Percentiles rank a stretch among this genome's conserved stretches.
phyloP scores from a whole-genome alignment of 37 sponge, comb jelly and placozoan genomes.

The Spongilla lacustris region DNA sequence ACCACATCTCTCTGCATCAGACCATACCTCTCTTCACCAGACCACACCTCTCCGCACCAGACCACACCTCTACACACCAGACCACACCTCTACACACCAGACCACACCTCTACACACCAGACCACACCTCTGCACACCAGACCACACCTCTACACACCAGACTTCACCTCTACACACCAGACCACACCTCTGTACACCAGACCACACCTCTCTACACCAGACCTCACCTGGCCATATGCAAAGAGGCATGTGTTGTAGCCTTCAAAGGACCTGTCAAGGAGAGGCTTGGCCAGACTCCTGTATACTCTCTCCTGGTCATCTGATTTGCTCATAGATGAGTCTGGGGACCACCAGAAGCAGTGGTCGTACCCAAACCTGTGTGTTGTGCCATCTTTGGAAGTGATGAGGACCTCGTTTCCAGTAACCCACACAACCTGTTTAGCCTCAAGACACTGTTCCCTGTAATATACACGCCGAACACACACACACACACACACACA shows the following conservation, averaged over 20 bases:
- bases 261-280: constrained; percentile 82
- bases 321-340: neutral
- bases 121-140: too few relatives aligned
- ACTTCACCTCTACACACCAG: too few relatives aligned
- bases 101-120: too few relatives aligned
- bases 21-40: too few relatives aligned
- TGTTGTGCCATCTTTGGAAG: constrained; percentile 18
- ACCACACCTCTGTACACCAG: too few relatives aligned
- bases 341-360: constrained; percentile 84
- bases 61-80: too few relatives aligned
- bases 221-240: constrained; percentile 85
- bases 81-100: too few relatives aligned
- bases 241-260: constrained; percentile 93
- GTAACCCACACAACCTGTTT: constrained; percentile 41
- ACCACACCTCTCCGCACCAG: too few relatives aligned
- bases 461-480: neutral
- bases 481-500: neutral
- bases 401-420: constrained; percentile 54
- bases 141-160: too few relatives aligned
- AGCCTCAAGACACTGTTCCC: constrained; percentile 50
- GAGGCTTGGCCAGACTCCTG: constrained; percentile 68
- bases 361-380: constrained; percentile 81
- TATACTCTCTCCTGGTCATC: constrained; percentile 69
- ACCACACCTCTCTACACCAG: neutral
- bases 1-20: too few relatives aligned